phyloP scores from a whole-genome alignment of 2,113 vertebrate species.

The Platichthys flesus region DNA sequence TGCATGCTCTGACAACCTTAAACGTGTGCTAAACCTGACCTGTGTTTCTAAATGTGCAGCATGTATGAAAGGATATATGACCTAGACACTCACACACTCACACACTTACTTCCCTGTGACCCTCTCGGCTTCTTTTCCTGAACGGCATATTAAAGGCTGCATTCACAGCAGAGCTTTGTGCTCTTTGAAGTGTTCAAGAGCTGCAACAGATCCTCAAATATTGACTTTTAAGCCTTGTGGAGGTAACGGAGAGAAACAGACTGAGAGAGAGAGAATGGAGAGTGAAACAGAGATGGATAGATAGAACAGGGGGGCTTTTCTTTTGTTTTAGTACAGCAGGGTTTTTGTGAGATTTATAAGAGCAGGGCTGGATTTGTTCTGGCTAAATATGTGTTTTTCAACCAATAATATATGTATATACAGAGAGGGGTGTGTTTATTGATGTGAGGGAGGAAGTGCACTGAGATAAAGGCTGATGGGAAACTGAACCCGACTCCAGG shows the following conservation, averaged over 20 bases:
- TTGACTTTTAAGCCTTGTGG: conserved; percentile 77
- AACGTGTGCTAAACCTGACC: conserved; percentile 25
- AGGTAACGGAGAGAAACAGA: conserved; percentile 37
- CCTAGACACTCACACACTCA: conserved; percentile 16
- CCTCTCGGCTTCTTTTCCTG: conserved; percentile 67
- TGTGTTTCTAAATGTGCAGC: conserved; percentile 22
- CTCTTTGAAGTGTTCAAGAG: conserved; percentile 75
- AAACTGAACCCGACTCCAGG: conserved; percentile 28
- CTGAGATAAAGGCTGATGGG: conserved; percentile 56
- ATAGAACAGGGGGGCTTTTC: conserved; percentile 8
- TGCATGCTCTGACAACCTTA: conserved; percentile 6
- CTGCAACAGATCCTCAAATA: conserved; percentile 79
- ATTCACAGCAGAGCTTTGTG: conserved; percentile 65
- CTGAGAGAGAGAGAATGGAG: conserved; percentile 7
- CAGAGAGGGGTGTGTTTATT: conserved; percentile 42
- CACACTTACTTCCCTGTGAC: conserved; percentile 31
- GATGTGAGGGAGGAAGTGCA: conserved; percentile 49
- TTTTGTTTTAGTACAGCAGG: conserved; percentile 44
- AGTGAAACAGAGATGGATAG: conserved; percentile 5
- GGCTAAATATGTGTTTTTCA: conserved; percentile 41
- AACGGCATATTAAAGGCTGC: conserved; percentile 66
- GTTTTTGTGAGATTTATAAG: conserved; percentile 36
- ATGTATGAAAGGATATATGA: conserved; percentile 34
- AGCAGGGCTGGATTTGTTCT: conserved; percentile 28
- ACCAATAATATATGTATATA: conserved; percentile 13